These are phyloP conservation scores for Geodia barretti DNA, from an alignment of 37 sponge, comb jelly and placozoan genomes.

Conservation along the genomic window DNA sequence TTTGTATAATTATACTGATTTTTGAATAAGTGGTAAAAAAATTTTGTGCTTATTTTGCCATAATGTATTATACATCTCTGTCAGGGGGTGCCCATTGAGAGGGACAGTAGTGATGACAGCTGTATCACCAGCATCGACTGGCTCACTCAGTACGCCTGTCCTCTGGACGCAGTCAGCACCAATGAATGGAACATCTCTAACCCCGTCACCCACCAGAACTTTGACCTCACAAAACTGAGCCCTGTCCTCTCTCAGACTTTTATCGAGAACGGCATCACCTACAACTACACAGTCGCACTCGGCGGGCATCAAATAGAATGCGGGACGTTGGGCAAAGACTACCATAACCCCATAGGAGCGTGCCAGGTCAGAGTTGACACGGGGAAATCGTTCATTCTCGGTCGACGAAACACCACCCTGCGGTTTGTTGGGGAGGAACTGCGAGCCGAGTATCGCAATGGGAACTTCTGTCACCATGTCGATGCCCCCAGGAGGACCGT, in stretches of 20 bases:
- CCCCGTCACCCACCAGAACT: slow-evolving; percentile 21
- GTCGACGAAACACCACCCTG: slow-evolving; percentile 13
- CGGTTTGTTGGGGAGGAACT: slow-evolving; percentile 5
- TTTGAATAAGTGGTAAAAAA: not conserved
- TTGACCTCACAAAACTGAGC: slow-evolving; percentile 33
- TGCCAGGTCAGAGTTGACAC: slow-evolving; percentile 24
- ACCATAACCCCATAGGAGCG: slow-evolving; percentile 11
- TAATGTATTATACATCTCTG: not conserved
- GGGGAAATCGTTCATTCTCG: slow-evolving; percentile 18
- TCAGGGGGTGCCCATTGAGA: slow-evolving; percentile 47
- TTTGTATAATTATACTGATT: too few species aligned
- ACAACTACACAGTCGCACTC: slow-evolving; percentile 44
- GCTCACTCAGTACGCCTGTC: slow-evolving; percentile 65
- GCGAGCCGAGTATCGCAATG: slow-evolving; percentile 23
- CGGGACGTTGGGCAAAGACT: not conserved
- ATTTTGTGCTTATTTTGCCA: not conserved
- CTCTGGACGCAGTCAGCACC: slow-evolving; percentile 6
- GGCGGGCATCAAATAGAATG: slow-evolving; percentile 16
- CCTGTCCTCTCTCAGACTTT: not conserved
- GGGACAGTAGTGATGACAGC: not conserved
- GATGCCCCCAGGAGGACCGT: slow-evolving; percentile 20
- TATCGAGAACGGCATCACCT: slow-evolving; percentile 1
- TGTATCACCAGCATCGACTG: slow-evolving; percentile 46
- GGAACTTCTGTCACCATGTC: slow-evolving; percentile 36
- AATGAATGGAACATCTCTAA: slow-evolving; percentile 25